Evolutionary conservation across 2,113 vertebrate genomes (phyloP).

Genomic region (Eubucco bourcierii): DNA sequence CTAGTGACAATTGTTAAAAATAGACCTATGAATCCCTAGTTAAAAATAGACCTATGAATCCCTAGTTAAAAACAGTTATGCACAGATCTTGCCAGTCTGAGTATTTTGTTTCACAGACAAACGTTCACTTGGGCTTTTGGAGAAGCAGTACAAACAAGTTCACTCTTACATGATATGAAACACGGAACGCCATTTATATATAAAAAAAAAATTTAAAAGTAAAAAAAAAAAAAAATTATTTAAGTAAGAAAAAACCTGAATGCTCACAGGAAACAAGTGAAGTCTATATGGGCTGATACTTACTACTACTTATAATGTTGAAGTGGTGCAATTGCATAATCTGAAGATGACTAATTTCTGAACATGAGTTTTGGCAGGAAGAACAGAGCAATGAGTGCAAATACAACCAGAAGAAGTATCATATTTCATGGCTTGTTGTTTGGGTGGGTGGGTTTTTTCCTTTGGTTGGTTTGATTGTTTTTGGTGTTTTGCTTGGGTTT

Average conservation of each 20-base stretch:
- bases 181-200: neutral
- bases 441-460: too few relatives aligned
- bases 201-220: too few relatives aligned
- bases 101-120: neutral
- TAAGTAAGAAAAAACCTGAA: neutral
- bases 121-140: neutral
- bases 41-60: neutral
- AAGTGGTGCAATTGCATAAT: neutral
- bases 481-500: too few relatives aligned
- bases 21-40: neutral
- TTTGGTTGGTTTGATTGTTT: too few relatives aligned
- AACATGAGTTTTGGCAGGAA: neutral
- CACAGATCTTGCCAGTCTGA: neutral
- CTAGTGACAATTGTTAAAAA: neutral
- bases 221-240: neutral
- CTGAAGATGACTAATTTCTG: neutral
- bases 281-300: neutral
- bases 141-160: neutral
- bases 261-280: neutral
- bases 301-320: neutral
- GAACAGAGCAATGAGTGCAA: neutral
- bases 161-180: neutral
- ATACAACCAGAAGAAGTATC: neutral
- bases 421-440: neutral
- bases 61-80: neutral